phyloP scores from a whole-genome alignment of 1,140 invertebrate genomes.

The Conus ventricosus region DNA sequence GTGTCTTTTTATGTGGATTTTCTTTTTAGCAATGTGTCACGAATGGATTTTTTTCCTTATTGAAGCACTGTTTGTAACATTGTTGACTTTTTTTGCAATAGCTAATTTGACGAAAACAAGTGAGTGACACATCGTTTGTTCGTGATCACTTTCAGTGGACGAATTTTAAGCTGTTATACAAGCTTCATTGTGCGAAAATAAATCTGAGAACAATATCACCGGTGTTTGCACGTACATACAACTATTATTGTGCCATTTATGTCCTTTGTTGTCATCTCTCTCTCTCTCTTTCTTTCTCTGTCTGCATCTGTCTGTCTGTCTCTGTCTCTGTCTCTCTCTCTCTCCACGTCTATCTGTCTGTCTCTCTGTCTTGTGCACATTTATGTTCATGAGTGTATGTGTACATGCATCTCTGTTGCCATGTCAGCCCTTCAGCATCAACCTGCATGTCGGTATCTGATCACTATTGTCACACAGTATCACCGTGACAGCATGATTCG shows the following conservation, averaged over 20 bases:
- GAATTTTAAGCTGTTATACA: not conserved
- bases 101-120: not conserved
- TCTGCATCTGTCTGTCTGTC: not conserved
- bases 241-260: not conserved
- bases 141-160: not conserved
- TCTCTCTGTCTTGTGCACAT: not conserved
- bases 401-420: not conserved
- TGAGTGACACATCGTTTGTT: not conserved
- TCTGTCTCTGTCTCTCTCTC: not conserved
- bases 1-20: too few species aligned
- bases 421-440: too few species aligned
- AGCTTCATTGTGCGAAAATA: not conserved
- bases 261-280: not conserved
- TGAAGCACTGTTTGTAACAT: not conserved
- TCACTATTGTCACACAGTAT: too few species aligned
- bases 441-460: too few species aligned
- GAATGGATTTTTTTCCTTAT: too few species aligned
- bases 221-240: not conserved
- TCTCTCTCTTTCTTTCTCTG: not conserved
- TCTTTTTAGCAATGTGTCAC: too few species aligned
- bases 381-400: too few species aligned
- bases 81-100: too few species aligned
- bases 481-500: too few species aligned
- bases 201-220: not conserved
- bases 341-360: not conserved